phyloP scores from a whole-genome alignment of 92 coral and sea anemone species.

The Galaxea fascicularis region DNA sequence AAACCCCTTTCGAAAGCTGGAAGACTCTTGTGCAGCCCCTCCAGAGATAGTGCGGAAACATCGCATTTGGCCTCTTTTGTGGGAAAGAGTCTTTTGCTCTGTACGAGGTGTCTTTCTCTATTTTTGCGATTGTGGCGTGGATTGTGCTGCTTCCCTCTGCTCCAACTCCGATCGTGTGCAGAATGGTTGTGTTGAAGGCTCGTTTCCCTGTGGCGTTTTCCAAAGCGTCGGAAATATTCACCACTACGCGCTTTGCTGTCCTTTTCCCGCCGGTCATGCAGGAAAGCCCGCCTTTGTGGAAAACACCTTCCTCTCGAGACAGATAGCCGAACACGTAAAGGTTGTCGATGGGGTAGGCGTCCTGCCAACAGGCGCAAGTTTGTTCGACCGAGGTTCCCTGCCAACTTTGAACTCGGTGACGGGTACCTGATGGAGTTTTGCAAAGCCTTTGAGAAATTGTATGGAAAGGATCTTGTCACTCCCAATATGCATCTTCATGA shows the following conservation, averaged over 20 bases:
- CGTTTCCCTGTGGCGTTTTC: not conserved
- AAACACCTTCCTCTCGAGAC: not conserved
- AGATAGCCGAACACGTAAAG: constrained; percentile 22
- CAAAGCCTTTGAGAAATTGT: constrained; percentile 32
- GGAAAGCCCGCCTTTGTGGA: not conserved
- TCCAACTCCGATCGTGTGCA: constrained; percentile 32
- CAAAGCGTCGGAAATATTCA: constrained; percentile 22
- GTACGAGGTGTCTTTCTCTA: constrained; percentile 17
- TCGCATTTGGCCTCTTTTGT: not conserved
- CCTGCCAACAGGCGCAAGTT: not conserved
- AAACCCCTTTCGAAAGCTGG: constrained; percentile 25
- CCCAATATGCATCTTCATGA: constrained; percentile 75
- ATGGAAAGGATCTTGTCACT: constrained; percentile 47
- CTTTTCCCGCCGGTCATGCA: constrained; percentile 31
- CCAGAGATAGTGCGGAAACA: constrained; percentile 11
- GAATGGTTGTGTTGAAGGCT: not conserved
- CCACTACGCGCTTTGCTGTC: constrained; percentile 7
- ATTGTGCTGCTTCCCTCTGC: constrained; percentile 23
- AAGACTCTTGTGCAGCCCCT: constrained; percentile 17
- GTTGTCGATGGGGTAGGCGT: constrained; percentile 6
- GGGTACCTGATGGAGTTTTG: constrained; percentile 31
- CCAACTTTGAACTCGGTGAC: constrained; percentile 9
- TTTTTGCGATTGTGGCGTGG: constrained; percentile 9
- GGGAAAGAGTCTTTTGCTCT: constrained; percentile 1
- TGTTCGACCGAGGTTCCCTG: not conserved